Evolutionary conservation across 2,797 vertebrate genomes (phyloP), one percentile per base, ranked within the genome.

Genomic region (Rhabdomys pumilio): DNA sequence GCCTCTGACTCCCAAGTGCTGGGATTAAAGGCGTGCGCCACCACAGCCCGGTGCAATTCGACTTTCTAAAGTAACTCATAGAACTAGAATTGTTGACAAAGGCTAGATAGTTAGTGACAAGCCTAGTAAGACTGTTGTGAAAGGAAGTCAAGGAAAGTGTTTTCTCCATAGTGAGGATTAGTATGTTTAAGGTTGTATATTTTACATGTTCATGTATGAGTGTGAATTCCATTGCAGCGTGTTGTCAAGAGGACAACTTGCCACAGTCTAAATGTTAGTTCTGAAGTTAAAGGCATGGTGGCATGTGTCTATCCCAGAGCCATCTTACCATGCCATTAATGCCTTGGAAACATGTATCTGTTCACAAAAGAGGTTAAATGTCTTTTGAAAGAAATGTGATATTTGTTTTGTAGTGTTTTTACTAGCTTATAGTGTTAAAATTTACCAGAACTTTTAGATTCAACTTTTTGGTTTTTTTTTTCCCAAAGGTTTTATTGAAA

Each of bases 401-500:
- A 59, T 61, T 87, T 79, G 82, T 80, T 55, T 84, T 91, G 81
- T 90, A 24, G 14, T 82, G 6, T 69, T 96, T 96, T 95, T 86
- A 69, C 14, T 83, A 29, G 26, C 7, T 95, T 89, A 0, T 41
- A 93, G 15, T 90, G 38, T 95, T 97, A 87, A 90, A 59, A 75
- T 22, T 94, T 91, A 38, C 38, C 38, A 38, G 38, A 38, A 76
- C 80, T 17, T 50, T 95, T 89, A 90, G 8, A 98, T 94, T 13
- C 55, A 97, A 92, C 69, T 90, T 3, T 67, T 91, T 53, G 96
- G 34, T 91, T 96, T 47, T 50, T 67, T 67, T 69, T 72, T 3
- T 3, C 9, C 3, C 26, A 73, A 94, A 99, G 99, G 99, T 99
- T 96, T 99, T 99, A 98, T 98, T 99, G 98, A 99, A 99, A 98